phyloP scores from a whole-genome alignment of 2,797 vertebrate species.

The Megaceryle alcyon region DNA sequence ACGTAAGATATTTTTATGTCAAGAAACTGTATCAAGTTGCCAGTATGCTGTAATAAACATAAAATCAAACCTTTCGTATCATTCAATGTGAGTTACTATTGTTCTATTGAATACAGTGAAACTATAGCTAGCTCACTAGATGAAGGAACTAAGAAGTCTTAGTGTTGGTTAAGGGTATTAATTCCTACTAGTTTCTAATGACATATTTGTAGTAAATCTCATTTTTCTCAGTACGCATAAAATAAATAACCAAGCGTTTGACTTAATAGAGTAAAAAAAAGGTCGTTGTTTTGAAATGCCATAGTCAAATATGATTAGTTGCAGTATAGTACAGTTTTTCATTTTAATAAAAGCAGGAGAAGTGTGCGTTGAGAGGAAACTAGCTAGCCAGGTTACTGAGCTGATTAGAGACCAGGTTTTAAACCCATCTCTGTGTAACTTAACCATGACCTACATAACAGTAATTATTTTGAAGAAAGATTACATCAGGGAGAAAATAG shows the following conservation, averaged over 20 bases:
- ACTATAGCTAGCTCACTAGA: not conserved
- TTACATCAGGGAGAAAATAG: not conserved
- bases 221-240: not conserved
- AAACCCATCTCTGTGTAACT: not conserved
- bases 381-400: not conserved
- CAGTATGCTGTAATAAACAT: not conserved
- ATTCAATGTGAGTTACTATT: not conserved
- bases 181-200: not conserved
- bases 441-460: not conserved
- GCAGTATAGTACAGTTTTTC: not conserved
- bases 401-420: not conserved
- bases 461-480: not conserved
- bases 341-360: not conserved
- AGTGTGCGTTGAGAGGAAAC: not conserved
- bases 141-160: not conserved
- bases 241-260: not conserved
- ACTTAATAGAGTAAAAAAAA: not conserved
- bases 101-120: not conserved
- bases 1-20: not conserved
- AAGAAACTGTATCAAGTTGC: not conserved
- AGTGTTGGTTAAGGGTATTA: not conserved
- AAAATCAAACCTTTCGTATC: not conserved
- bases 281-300: not conserved
- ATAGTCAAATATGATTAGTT: not conserved
- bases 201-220: not conserved